These are phyloP conservation scores for Boleophthalmus pectinirostris DNA, from an alignment of 2,113 vertebrate species.

Conservation along the genomic window DNA sequence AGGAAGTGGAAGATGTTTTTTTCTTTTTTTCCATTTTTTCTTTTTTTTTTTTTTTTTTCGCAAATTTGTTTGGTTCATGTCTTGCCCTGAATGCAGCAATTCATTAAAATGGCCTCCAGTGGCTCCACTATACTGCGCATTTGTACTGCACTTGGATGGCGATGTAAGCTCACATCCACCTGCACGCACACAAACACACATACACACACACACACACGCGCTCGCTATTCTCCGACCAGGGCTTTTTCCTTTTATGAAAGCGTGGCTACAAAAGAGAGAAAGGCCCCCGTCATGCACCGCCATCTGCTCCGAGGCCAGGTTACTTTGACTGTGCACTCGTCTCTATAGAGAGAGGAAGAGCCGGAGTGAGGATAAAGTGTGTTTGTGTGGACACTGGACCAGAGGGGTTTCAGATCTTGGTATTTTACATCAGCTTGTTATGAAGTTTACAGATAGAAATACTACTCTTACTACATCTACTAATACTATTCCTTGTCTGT, in stretches of 20 bases:
- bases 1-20: conserved; percentile 53
- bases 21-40: not conserved
- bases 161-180: conserved; percentile 27
- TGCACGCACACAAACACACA: conserved; percentile 13
- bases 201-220: conserved; percentile 16
- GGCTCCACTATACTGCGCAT: conserved; percentile 51
- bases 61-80: conserved; percentile 68
- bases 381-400: not conserved
- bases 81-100: conserved; percentile 65
- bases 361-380: conserved; percentile 12
- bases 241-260: conserved; percentile 30
- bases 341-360: conserved; percentile 15
- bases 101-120: conserved; percentile 70
- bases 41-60: conserved; percentile 35
- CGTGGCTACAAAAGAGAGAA: conserved; percentile 36
- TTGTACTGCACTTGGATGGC: conserved; percentile 49
- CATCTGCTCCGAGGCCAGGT: conserved; percentile 27
- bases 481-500: too few relatives aligned
- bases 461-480: too few relatives aligned
- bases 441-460: not conserved
- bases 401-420: not conserved
- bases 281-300: conserved; percentile 15
- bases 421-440: not conserved
- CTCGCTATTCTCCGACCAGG: conserved; percentile 38
- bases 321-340: conserved; percentile 31